Evolutionary conservation across 2,888 invertebrate genomes (phyloP).

Genomic region (Aricia artaxerxes): DNA sequence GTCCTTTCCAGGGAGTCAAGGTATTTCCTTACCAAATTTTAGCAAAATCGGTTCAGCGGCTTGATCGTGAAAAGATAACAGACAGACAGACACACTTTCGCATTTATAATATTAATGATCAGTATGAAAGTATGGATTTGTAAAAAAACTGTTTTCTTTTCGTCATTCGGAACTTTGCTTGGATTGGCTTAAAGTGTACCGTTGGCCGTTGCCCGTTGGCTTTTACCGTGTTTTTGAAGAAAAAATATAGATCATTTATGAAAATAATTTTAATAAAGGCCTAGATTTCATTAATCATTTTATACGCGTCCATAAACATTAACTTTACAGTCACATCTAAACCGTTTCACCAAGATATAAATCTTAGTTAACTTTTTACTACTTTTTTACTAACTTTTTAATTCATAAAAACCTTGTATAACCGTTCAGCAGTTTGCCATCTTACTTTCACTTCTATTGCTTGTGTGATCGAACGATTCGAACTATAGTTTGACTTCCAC

Average conservation of each 20-base stretch:
- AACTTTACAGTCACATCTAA: neutral
- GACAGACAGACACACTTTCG: too few relatives aligned
- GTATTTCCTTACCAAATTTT: too few relatives aligned
- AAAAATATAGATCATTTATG: too few relatives aligned
- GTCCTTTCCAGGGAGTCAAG: too few relatives aligned
- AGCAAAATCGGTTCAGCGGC: too few relatives aligned
- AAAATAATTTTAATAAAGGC: too few relatives aligned
- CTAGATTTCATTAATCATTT: too few relatives aligned
- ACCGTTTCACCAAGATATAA: conserved; percentile 20
- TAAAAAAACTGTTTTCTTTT: neutral
- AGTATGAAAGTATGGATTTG: neutral
- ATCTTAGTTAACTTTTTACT: neutral
- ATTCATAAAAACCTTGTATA: conserved; percentile 21
- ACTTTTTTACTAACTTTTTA: conserved; percentile 13
- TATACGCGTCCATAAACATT: neutral
- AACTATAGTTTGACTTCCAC: neutral
- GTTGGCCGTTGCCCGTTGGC: too few relatives aligned
- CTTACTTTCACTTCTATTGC: conserved; percentile 19
- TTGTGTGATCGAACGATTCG: conserved; percentile 1
- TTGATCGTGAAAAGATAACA: too few relatives aligned
- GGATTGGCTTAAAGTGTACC: too few relatives aligned
- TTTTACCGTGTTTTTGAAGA: too few relatives aligned
- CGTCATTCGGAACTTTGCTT: neutral
- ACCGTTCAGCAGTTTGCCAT: neutral
- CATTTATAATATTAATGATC: too few relatives aligned